Evolutionary conservation across 1,140 invertebrate genomes (phyloP).

Genomic region (Zophobas atratus): DNA sequence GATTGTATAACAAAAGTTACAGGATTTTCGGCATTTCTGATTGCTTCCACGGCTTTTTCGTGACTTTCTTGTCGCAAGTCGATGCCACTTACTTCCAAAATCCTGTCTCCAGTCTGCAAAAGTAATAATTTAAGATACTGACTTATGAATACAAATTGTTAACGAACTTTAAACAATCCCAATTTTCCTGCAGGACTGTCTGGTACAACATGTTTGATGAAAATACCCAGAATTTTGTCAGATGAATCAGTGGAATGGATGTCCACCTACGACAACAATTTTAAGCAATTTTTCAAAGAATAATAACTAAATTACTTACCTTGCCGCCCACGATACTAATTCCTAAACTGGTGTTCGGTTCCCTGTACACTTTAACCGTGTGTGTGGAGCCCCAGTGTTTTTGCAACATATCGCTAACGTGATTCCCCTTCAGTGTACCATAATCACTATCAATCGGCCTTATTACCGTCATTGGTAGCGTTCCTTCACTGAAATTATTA

Average conservation of each 20-base stretch:
- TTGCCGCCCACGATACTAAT: slow-evolving; percentile 98
- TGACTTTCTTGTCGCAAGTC: slow-evolving; percentile 93
- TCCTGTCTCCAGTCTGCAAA: slow-evolving; percentile 87
- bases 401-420: slow-evolving; percentile 66
- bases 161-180: slow-evolving; percentile 85
- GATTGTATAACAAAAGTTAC: slow-evolving; percentile 95
- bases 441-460: slow-evolving; percentile 55
- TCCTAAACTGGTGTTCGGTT: slow-evolving; percentile 83
- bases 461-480: slow-evolving; percentile 62
- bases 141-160: slow-evolving; percentile 1
- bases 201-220: slow-evolving; percentile 96
- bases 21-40: slow-evolving; percentile 91
- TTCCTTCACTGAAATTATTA: slow-evolving; percentile 56
- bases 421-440: slow-evolving; percentile 47
- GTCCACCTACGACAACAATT: slow-evolving; percentile 71
- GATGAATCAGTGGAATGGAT: slow-evolving; percentile 66
- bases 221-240: slow-evolving; percentile 88
- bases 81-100: slow-evolving; percentile 93
- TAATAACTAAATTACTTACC: slow-evolving; percentile 71
- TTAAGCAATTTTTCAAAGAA: background rate
- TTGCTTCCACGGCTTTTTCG: slow-evolving; percentile 95
- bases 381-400: slow-evolving; percentile 93
- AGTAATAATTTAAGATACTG: slow-evolving; percentile 1
- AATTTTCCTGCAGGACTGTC: slow-evolving; percentile 95
- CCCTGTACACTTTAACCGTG: slow-evolving; percentile 80